Base-by-base conservation (phyloP, 2,797 vertebrate genomes). In the Helostoma temminkii region DNA sequence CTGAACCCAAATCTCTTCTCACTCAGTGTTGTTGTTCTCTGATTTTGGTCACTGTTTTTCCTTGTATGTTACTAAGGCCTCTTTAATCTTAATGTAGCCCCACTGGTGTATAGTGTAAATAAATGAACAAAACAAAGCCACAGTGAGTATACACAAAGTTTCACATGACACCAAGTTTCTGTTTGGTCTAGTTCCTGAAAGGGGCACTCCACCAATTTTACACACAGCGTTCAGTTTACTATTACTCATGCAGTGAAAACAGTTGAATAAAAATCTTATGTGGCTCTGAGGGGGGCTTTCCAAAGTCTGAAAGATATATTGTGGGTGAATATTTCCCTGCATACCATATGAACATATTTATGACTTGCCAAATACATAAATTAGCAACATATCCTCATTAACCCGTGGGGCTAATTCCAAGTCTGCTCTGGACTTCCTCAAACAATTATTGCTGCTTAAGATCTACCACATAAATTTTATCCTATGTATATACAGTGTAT, bases 81-180 rank as follows among this genome's bases (percentile, higher is more conserved):
- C 68, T 82, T 83, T 55, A 78, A 75, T 64, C 71, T 78, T 45
- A 55, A 68, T 65, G 39, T 25, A 14, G 34, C 54, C 39, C 62
- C 25, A 42, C 30, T 46, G 57, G 58, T 52, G 42, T 66, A 42
- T 57, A 9, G 36, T 69, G 48, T 76, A 74, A 83, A 79, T 64
- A 83, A 30, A 67, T 63, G 57, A 64, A 55, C 6, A 5, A 65
- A 75, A 68, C 37, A 53, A 80, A 79, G 56, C 70, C 66, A 65
- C 26, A 52, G 45, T 65, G 66, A 64, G 55, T 65, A 24, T 45
- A 79, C 58, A 75, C 55, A 70, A 42, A 43, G 60, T 65, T 72
- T 80, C 48, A 64, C 53, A 63, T 71, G 62, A 71, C 54, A 78
- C 28, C 22, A 43, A 18, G 34, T 71, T 62, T 74, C 39, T 71